A percentile compares a stretch with the other conserved stretches of the same genome.
phyloP scores from a whole-genome alignment of 2,797 vertebrate species.

The Labroides dimidiatus region DNA sequence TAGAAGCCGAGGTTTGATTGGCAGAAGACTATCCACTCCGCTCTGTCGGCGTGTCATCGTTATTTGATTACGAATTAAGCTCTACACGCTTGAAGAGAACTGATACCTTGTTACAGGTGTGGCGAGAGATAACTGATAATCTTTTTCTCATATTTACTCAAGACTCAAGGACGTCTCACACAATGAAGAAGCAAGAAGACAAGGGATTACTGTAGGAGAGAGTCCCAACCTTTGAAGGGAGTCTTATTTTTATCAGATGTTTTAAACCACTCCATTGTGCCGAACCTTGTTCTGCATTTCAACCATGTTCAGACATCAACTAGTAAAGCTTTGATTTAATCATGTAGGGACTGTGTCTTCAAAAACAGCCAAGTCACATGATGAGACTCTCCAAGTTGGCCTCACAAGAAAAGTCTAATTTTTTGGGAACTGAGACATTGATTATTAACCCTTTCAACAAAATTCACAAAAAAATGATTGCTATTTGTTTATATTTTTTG shows the following conservation, averaged over 20 bases:
- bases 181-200: conserved; percentile 34
- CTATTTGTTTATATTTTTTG: too few species aligned
- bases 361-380: too few species aligned
- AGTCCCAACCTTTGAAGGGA: conserved; percentile 1
- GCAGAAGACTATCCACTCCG: conserved; percentile 48
- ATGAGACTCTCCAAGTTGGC: too few species aligned
- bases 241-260: conserved; percentile 9
- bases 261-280: neutral
- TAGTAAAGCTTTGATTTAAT: neutral
- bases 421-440: too few species aligned
- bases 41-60: conserved; percentile 20
- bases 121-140: conserved; percentile 52
- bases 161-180: conserved; percentile 42
- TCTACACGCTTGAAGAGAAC: conserved; percentile 37
- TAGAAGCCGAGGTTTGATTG: conserved; percentile 46
- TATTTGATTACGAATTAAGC: conserved; percentile 67
- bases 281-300: neutral
- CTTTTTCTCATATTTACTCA: conserved; percentile 57
- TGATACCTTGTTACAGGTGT: conserved; percentile 46
- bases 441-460: too few species aligned
- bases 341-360: too few species aligned
- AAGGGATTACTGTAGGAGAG: conserved; percentile 23
- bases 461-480: too few species aligned
- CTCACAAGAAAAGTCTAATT: too few species aligned
- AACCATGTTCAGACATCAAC: neutral